These are phyloP conservation scores for Tridacna gigas DNA, from an alignment of 2,888 invertebrate species.

Conservation along the genomic window DNA sequence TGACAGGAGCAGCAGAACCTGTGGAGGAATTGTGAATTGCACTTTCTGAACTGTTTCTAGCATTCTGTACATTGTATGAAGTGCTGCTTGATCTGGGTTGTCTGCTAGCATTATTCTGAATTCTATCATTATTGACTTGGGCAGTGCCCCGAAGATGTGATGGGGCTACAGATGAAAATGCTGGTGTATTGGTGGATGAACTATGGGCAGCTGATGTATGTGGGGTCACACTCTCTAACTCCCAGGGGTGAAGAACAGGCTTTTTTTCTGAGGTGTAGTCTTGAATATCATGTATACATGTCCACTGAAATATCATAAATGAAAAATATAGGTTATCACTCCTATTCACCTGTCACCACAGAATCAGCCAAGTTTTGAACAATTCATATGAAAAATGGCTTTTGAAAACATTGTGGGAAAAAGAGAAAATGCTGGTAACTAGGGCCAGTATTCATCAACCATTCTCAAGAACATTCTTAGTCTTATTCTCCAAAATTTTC, in stretches of 20 bases:
- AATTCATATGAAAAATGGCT: no score
- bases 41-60: background rate
- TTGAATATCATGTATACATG: conserved; percentile 96
- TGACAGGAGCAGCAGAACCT: background rate
- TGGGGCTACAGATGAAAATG: conserved; percentile 64
- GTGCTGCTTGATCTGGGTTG: conserved; percentile 11
- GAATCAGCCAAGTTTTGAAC: no score
- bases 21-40: background rate
- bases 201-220: conserved; percentile 65
- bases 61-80: background rate
- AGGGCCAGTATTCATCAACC: no score
- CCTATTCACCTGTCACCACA: no score
- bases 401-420: no score
- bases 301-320: conserved; percentile 89
- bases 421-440: no score
- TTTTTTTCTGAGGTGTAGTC: conserved; percentile 40
- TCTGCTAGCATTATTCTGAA: conserved; percentile 19
- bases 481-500: no score
- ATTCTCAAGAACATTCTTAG: no score
- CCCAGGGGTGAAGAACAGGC: conserved; percentile 33
- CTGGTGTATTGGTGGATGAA: conserved; percentile 66
- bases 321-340: no score
- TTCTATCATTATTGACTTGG: background rate
- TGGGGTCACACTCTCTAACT: conserved; percentile 56
- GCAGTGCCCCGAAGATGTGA: conserved; percentile 37